Evolutionary conservation across 1,140 invertebrate species (phyloP).

Genomic region (Holcopasites calliopsidis): DNA sequence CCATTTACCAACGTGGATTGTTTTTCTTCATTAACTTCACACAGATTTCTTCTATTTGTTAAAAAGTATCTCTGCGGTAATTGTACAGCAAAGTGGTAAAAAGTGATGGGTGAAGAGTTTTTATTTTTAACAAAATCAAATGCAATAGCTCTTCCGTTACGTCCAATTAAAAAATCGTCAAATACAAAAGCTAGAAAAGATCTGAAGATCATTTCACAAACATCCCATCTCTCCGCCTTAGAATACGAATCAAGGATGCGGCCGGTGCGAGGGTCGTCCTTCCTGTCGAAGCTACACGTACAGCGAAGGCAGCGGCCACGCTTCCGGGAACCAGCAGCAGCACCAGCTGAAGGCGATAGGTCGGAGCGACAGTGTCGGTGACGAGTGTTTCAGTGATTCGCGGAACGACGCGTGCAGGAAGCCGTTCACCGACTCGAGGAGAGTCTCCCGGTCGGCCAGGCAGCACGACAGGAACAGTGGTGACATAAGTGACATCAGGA

Average conservation of each 20-base stretch:
- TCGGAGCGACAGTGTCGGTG: slow-evolving; percentile 72
- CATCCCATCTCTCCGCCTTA: background rate
- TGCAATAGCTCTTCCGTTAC: no score
- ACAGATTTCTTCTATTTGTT: no score
- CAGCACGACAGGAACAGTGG: slow-evolving; percentile 60
- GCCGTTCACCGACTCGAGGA: slow-evolving; percentile 47
- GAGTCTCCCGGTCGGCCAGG: slow-evolving; percentile 44
- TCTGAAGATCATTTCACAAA: background rate
- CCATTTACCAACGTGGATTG: no score
- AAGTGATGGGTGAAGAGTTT: no score
- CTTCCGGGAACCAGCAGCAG: slow-evolving; percentile 42
- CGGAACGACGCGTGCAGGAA: slow-evolving; percentile 47
- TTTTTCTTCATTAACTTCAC: no score
- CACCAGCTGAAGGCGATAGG: slow-evolving; percentile 53
- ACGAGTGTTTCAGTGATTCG: slow-evolving; percentile 65
- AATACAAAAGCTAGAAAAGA: background rate
- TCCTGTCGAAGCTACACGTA: slow-evolving; percentile 66
- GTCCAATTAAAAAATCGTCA: no score
- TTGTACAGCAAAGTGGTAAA: no score
- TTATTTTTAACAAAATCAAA: no score
- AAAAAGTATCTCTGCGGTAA: no score
- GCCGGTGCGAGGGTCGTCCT: slow-evolving; percentile 56
- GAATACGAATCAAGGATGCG: slow-evolving; percentile 48
- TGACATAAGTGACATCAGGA: slow-evolving; percentile 62
- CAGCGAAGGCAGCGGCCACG: slow-evolving; percentile 60